A percentile compares a stretch with the other conserved stretches of the same genome.
phyloP scores from a whole-genome alignment of 2,797 vertebrate genomes.

The Loris lydekkerianus region DNA sequence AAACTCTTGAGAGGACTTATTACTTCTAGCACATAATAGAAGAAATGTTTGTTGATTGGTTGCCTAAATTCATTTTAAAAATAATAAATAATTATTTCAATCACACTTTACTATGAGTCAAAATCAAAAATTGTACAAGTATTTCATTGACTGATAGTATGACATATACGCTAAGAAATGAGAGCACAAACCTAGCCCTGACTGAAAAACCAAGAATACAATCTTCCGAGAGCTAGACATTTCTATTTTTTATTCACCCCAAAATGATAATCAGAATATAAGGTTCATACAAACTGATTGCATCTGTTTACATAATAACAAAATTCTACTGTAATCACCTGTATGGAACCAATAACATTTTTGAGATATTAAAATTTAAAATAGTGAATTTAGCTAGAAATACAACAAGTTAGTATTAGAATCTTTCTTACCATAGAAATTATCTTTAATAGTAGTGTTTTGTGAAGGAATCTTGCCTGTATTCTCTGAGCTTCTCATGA shows the following conservation, averaged over 20 bases:
- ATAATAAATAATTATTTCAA: slow-evolving; percentile 23
- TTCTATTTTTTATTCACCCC: not conserved
- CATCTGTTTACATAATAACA: slow-evolving; percentile 9
- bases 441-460: not conserved
- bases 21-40: not conserved
- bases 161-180: not conserved
- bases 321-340: not conserved
- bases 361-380: slow-evolving; percentile 14
- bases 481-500: slow-evolving; percentile 30
- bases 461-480: not conserved
- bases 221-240: slow-evolving; percentile 7
- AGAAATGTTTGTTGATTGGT: not conserved
- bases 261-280: slow-evolving; percentile 35
- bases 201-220: slow-evolving; percentile 14
- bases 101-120: not conserved
- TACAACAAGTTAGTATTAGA: not conserved
- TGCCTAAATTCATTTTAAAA: not conserved
- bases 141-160: not conserved
- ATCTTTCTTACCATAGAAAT: slow-evolving; percentile 13
- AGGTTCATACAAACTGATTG: not conserved
- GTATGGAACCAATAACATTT: not conserved
- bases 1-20: not conserved
- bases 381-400: slow-evolving; percentile 7
- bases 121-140: not conserved
- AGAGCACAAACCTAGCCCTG: not conserved